Conservation (phyloP, 2,888 invertebrate species). For the Cephus rjabovi region DNA sequence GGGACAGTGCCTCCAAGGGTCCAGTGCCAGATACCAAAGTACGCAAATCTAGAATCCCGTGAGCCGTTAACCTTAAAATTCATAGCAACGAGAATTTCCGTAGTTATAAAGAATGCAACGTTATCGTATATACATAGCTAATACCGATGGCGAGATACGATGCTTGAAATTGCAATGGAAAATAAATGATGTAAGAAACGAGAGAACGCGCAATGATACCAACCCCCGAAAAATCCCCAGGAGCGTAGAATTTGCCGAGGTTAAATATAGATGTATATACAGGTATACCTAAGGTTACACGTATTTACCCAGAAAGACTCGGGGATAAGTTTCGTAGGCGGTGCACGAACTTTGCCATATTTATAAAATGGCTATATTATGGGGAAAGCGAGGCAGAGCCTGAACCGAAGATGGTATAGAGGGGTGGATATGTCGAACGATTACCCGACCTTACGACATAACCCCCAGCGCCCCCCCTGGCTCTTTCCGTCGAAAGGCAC, state of each 20-base stretch:
- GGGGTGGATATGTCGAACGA: background rate
- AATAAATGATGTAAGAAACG: background rate
- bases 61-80: background rate
- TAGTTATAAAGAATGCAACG: background rate
- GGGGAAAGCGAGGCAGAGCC: constrained; percentile 7
- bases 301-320: background rate
- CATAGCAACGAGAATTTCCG: background rate
- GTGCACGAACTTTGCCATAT: constrained; percentile 18
- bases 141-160: background rate
- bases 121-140: background rate
- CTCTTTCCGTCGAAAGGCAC: background rate
- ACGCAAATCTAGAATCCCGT: background rate
- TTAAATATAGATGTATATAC: background rate
- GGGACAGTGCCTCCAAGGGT: background rate
- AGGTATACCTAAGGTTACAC: background rate
- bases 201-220: background rate
- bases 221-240: constrained; percentile 2
- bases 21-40: background rate
- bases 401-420: background rate
- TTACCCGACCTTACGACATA: background rate
- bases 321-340: constrained; percentile 11
- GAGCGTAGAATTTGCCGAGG: background rate
- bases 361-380: constrained; percentile 24
- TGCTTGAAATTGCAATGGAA: background rate
- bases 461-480: background rate